A percentile compares a stretch with the other conserved stretches of the same genome.
phyloP scores from a whole-genome alignment of 2,888 invertebrate genomes.

The Brenthis daphne region DNA sequence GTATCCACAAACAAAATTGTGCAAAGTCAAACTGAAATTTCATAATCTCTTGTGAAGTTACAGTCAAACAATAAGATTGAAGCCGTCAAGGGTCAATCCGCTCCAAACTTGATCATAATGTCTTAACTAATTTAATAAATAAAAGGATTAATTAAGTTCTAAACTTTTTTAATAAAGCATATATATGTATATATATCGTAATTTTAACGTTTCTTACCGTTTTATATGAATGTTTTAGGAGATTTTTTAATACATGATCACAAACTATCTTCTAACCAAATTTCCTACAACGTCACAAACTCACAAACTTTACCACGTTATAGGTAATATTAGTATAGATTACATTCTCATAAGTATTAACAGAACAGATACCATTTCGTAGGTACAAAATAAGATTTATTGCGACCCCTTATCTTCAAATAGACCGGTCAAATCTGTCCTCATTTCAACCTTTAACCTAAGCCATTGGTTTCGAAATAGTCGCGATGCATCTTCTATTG shows the following conservation, averaged over 20 bases:
- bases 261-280: no score
- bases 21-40: slow-evolving; percentile 45
- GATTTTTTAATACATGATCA: no score
- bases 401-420: slow-evolving; percentile 17
- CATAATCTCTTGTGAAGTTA: slow-evolving; percentile 49
- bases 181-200: no score
- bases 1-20: slow-evolving; percentile 32
- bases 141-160: slow-evolving; percentile 67
- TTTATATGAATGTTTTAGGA: no score
- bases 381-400: slow-evolving; percentile 13
- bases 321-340: no score
- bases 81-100: slow-evolving; percentile 52
- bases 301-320: no score
- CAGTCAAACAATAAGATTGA: slow-evolving; percentile 27
- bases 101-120: slow-evolving; percentile 58
- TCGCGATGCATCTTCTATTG: slow-evolving; percentile 19
- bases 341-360: background rate
- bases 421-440: slow-evolving; percentile 18
- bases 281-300: no score
- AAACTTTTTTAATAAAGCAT: slow-evolving; percentile 55
- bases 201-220: no score
- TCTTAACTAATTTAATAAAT: slow-evolving; percentile 63
- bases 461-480: slow-evolving; percentile 15
- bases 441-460: slow-evolving; percentile 15
- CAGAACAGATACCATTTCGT: background rate